Base-by-base conservation (phyloP, 2,888 invertebrate species). In the Herminia tarsipennalis region DNA sequence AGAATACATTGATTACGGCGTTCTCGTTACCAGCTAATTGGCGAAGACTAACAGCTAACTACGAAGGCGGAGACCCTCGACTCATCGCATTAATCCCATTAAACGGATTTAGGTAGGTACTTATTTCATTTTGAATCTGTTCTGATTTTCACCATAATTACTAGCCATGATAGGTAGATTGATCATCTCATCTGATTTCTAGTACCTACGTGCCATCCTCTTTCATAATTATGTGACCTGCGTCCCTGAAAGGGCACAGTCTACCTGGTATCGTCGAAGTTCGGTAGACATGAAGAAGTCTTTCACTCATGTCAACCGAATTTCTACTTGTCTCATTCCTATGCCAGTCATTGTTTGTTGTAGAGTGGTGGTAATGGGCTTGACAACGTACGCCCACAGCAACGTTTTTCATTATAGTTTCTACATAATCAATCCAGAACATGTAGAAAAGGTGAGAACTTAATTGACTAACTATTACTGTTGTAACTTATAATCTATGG, bases 21-120 rank as follows among this genome's bases (percentile, higher is more conserved):
- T 60, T 60, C 25, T 60, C 60, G 10, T 54, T 60, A 34, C 53
- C 58, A 13, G 36, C 44, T 3, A 60, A 60, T 20, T 60, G 59
- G 63, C 43, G 50, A 8, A 35, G 49, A 4, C 40, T 60, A 2
- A 63, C 39, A 3, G 37, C 5, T n/a, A 14, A 38, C 3, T 36
- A 41, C 6, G 34, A 42, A 28, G 44, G 27, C 3, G 36, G 39
- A n/a, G 59, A 63, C 8, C 22, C 46, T 21, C 49, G 58, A n/a
- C 42, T 43, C 6, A 25, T 17, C 8, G 37, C 53, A 0, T 13
- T 60, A 9, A 21, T 24, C 0, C 54, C 63, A 1, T n/a, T 63
- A 4, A 44, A 58, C 3, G 58, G 60, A 1, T 0, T 47, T 24
- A 60, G 63, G 60, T 61, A 38, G n/a, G n/a, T n/a, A n/a, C n/a